These are phyloP conservation scores for Barypeithes pellucidus DNA, from an alignment of 2,888 invertebrate species.

Conservation along the genomic window DNA sequence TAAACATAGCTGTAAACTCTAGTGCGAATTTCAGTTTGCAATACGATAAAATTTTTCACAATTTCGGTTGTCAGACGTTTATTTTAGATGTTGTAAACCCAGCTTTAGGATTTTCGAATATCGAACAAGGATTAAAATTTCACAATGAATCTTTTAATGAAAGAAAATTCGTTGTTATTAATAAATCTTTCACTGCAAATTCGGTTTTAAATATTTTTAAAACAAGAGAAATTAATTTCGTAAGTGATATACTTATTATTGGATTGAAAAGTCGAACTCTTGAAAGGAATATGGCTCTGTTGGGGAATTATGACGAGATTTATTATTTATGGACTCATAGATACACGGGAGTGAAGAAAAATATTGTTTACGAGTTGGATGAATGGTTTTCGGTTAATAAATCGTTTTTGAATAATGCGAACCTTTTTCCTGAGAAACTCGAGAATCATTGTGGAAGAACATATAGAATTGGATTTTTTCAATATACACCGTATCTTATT, in stretches of 20 bases:
- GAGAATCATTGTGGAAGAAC: slow-evolving; percentile 67
- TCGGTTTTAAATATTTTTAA: slow-evolving; percentile 53
- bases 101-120: slow-evolving; percentile 48
- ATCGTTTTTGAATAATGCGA: slow-evolving; percentile 50
- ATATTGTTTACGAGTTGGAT: slow-evolving; percentile 53
- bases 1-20: slow-evolving; percentile 33
- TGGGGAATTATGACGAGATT: slow-evolving; percentile 8
- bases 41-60: slow-evolving; percentile 50
- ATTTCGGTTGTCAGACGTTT: slow-evolving; percentile 60
- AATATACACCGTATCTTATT: slow-evolving; percentile 76
- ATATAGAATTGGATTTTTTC: slow-evolving; percentile 74
- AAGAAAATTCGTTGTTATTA: slow-evolving; percentile 56
- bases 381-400: slow-evolving; percentile 57
- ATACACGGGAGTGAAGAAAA: slow-evolving; percentile 55
- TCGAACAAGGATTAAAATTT: slow-evolving; percentile 56
- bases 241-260: slow-evolving; percentile 63
- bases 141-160: slow-evolving; percentile 56
- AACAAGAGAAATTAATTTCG: slow-evolving; percentile 55
- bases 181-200: slow-evolving; percentile 38
- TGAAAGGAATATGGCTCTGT: background rate
- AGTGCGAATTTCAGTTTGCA: slow-evolving; percentile 36
- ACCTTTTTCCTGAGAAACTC: slow-evolving; percentile 62
- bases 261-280: slow-evolving; percentile 68
- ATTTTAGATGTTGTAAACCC: slow-evolving; percentile 56
- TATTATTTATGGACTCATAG: slow-evolving; percentile 56